Evolutionary conservation across 2,113 vertebrate genomes (phyloP).

Genomic region (Equus przewalskii): DNA sequence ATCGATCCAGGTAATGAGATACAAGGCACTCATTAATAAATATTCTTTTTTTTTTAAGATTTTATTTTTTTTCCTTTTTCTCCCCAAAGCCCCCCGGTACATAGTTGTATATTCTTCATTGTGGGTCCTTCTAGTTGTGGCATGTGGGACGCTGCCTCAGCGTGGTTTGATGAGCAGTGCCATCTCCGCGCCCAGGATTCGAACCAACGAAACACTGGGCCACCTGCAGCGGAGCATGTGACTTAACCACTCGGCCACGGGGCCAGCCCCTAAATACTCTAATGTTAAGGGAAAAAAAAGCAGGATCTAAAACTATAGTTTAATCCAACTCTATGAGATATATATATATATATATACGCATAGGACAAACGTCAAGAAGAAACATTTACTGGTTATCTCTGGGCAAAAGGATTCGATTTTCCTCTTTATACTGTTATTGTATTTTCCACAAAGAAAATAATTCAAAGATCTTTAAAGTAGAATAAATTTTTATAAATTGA

Average conservation of each 20-base stretch:
- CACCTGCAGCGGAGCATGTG: too few relatives aligned
- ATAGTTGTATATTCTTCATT: too few relatives aligned
- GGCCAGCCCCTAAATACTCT: not conserved
- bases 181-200: too few relatives aligned
- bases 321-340: constrained; percentile 5
- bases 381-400: not conserved
- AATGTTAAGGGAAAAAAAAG: not conserved
- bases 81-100: too few relatives aligned
- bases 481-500: not conserved
- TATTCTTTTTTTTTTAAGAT: too few relatives aligned
- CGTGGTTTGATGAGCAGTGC: too few relatives aligned
- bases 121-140: too few relatives aligned
- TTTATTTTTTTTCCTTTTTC: too few relatives aligned
- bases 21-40: not conserved
- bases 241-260: too few relatives aligned
- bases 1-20: not conserved
- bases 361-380: not conserved
- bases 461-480: constrained; percentile 25
- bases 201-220: too few relatives aligned
- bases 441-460: constrained; percentile 63
- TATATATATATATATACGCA: not conserved
- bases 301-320: not conserved
- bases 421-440: not conserved
- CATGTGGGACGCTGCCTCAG: too few relatives aligned
- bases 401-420: not conserved